Conservation (phyloP, 2,113 vertebrate genomes). For the Myxocyprinus asiaticus region DNA sequence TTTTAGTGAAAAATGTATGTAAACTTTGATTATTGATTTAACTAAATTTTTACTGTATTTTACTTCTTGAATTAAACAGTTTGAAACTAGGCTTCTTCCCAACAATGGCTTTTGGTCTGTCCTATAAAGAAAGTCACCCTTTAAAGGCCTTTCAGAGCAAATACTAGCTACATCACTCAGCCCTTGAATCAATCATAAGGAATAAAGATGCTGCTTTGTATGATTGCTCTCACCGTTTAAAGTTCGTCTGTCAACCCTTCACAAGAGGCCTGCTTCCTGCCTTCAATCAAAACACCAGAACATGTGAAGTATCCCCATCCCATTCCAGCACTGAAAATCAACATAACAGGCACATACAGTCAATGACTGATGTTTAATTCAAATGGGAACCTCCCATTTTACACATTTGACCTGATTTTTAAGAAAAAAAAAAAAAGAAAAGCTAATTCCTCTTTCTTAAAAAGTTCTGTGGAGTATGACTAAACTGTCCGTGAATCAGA, state of each 20-base stretch:
- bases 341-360: not conserved
- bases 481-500: constrained; percentile 10
- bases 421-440: no score
- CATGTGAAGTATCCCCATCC: not conserved
- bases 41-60: no score
- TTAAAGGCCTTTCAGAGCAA: no score
- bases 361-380: not conserved
- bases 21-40: no score
- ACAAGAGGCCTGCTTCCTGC: not conserved
- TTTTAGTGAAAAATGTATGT: no score
- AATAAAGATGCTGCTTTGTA: no score
- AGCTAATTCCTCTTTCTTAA: constrained; percentile 10
- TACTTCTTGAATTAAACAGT: no score
- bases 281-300: not conserved
- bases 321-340: constrained; percentile 1
- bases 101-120: no score
- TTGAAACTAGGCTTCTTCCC: no score
- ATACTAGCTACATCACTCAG: no score
- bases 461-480: not conserved
- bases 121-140: not conserved
- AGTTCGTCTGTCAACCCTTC: not conserved
- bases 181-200: no score
- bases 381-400: not conserved
- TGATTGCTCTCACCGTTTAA: constrained; percentile 1
- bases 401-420: constrained; percentile 1